These are phyloP conservation scores for Drosophila vallismaia DNA, from an alignment of 2,888 invertebrate species.

Conservation along the genomic window DNA sequence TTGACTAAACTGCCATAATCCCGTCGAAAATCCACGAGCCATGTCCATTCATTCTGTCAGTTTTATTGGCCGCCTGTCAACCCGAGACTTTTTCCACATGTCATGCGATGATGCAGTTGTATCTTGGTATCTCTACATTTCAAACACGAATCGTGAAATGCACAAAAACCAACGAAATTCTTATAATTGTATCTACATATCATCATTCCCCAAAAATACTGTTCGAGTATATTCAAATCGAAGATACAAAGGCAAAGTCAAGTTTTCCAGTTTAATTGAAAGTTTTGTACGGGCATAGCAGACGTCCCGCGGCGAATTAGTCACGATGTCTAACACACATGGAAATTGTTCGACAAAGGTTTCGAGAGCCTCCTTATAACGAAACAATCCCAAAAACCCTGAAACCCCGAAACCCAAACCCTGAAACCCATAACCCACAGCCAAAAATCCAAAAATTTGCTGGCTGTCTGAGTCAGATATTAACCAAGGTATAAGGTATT, in stretches of 20 bases:
- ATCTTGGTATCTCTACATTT: slow-evolving; percentile 42
- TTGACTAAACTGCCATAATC: slow-evolving; percentile 82
- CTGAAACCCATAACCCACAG: background rate
- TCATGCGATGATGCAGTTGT: slow-evolving; percentile 74
- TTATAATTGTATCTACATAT: slow-evolving; percentile 35
- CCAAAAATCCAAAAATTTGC: slow-evolving; percentile 10
- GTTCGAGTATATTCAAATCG: background rate
- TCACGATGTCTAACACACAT: slow-evolving; percentile 79
- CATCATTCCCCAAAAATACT: slow-evolving; percentile 16
- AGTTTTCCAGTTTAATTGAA: slow-evolving; percentile 72
- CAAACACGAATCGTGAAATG: slow-evolving; percentile 63
- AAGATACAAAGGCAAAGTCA: slow-evolving; percentile 28
- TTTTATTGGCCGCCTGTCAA: slow-evolving; percentile 78
- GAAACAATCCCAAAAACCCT: slow-evolving; percentile 5
- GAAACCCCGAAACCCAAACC: slow-evolving; percentile 2
- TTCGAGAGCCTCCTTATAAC: slow-evolving; percentile 10
- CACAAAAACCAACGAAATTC: slow-evolving; percentile 55
- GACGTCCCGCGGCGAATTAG: slow-evolving; percentile 82
- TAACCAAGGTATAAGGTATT: slow-evolving; percentile 3
- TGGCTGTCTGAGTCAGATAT: slow-evolving; percentile 22
- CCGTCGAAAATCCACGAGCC: slow-evolving; percentile 73
- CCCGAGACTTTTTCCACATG: slow-evolving; percentile 72
- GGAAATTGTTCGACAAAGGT: slow-evolving; percentile 56
- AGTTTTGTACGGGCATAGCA: slow-evolving; percentile 51
- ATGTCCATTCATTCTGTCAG: slow-evolving; percentile 82